Base-by-base conservation (phyloP, 2,113 vertebrate genomes). In the Siniperca chuatsi region DNA sequence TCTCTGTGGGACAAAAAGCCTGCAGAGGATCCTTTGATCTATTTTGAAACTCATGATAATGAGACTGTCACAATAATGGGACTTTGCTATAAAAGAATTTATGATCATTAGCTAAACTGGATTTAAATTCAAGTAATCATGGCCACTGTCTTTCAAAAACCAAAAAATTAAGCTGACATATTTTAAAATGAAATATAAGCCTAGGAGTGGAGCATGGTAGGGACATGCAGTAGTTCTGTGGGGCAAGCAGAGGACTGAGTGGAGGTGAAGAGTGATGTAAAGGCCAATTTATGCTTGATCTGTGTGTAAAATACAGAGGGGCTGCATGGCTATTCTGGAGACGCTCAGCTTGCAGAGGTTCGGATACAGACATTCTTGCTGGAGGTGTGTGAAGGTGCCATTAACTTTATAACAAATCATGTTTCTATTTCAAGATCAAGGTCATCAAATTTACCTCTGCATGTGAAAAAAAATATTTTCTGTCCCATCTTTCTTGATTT, bases 21-120 rank as follows among this genome's bases (percentile, higher is more conserved):
- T 44, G 33, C 50, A 55, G 64, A 87, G 50, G 58, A 78, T 48
- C 23, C 78, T 69, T 79, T 81, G 46, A 87, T 85, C 67, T 72
- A 35, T 68, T 60, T 81, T 1, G 4, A 50, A 75, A 78, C 55
- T 57, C 44, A n/a, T 44, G n/a, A 71, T 48, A 75, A 69, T 60
- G 67, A 80, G 67, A 10, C 10, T 10, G 35, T 21, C 40, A 64
- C 21, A 55, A 52, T 69, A 74, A 69, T 70, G 35, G n/a, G 37
- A 71, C 67, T 79, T 70, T 65, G 57, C 29, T 58, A 50, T 79
- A 54, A 76, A 68, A 81, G 1, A 33, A 55, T 73, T 74, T 61
- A 37, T 23, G 9, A 79, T 85, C 72, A 79, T 82, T 65, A 57
- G 7, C n/a, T 55, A 61, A 79, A 75, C 25, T 62, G 37, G 21